A percentile compares a stretch with the other conserved stretches of the same genome.
These are phyloP conservation scores for Microchrysa polita DNA, from an alignment of 2,888 invertebrate species.

Conservation along the genomic window DNA sequence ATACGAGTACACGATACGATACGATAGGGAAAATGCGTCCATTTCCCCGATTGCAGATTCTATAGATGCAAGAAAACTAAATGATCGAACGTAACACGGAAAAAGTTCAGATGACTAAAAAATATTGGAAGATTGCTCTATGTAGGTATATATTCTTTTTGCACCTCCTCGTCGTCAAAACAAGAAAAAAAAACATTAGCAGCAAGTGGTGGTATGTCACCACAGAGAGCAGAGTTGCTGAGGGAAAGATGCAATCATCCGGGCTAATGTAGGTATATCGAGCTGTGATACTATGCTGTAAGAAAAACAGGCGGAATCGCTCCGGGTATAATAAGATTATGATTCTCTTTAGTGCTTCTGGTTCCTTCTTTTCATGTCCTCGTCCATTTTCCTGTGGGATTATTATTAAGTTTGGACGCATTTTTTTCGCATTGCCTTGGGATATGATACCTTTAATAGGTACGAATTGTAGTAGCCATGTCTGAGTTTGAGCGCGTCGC, in stretches of 20 bases:
- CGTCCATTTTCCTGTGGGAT: constrained; percentile 45
- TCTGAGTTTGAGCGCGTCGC: constrained; percentile 36
- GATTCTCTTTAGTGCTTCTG: constrained; percentile 51
- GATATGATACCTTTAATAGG: constrained; percentile 32
- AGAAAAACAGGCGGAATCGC: constrained; percentile 49
- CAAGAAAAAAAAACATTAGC: no score
- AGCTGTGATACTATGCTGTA: constrained; percentile 28
- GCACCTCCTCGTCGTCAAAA: constrained; percentile 11
- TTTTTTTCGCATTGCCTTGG: constrained; percentile 28
- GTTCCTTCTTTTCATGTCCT: constrained; percentile 43
- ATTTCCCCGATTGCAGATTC: background rate
- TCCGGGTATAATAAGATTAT: constrained; percentile 53
- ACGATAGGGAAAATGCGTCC: no score
- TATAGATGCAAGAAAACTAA: constrained; percentile 40
- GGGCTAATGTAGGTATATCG: background rate
- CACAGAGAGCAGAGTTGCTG: no score
- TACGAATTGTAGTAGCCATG: constrained; percentile 36
- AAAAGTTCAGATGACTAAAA: constrained; percentile 9
- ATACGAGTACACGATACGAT: background rate
- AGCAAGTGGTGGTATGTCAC: background rate
- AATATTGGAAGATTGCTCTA: constrained; percentile 33
- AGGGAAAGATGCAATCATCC: background rate
- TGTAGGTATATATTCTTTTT: constrained; percentile 34
- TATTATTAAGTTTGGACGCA: constrained; percentile 48
- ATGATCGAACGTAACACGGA: constrained; percentile 33